Evolutionary conservation across 2,113 vertebrate species (phyloP).

Genomic region (Platichthys stellatus): DNA sequence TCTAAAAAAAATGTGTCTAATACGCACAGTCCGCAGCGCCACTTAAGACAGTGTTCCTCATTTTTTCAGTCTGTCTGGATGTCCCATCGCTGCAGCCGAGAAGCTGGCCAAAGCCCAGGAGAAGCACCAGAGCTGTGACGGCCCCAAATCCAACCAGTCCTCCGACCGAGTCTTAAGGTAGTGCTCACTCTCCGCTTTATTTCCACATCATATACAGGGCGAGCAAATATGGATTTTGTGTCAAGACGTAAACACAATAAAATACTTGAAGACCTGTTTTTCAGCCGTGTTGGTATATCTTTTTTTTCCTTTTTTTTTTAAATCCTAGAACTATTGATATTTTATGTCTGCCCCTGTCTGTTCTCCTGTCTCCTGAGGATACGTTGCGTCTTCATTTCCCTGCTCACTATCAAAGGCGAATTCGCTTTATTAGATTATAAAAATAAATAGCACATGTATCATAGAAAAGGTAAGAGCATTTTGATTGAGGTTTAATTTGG

Average conservation of each 20-base stretch:
- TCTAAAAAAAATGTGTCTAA: neutral
- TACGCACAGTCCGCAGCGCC: neutral
- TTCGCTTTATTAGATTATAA: conserved; percentile 56
- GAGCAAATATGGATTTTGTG: too few relatives aligned
- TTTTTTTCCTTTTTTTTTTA: conserved; percentile 19
- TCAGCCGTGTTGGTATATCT: conserved; percentile 20
- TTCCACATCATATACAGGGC: neutral
- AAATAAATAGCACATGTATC: conserved; percentile 59
- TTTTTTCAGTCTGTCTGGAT: conserved; percentile 94
- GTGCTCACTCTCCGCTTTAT: conserved; percentile 41
- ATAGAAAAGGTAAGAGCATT: conserved; percentile 27
- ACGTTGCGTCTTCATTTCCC: conserved; percentile 47
- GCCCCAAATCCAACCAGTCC: conserved; percentile 93
- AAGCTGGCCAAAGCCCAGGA: conserved; percentile 98
- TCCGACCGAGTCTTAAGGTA: conserved; percentile 99
- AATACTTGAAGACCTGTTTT: neutral
- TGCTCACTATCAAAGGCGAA: conserved; percentile 48
- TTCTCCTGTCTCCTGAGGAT: conserved; percentile 55
- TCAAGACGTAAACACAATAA: neutral
- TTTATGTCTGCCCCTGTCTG: conserved; percentile 35
- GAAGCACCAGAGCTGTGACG: conserved; percentile 95
- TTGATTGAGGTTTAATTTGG: conserved; percentile 53
- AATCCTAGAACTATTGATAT: conserved; percentile 9
- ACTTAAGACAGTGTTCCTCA: conserved; percentile 42
- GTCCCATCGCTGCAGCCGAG: conserved; percentile 98